These are phyloP conservation scores for Dolichotis patagonum DNA, from an alignment of 2,113 vertebrate species.

Conservation along the genomic window DNA sequence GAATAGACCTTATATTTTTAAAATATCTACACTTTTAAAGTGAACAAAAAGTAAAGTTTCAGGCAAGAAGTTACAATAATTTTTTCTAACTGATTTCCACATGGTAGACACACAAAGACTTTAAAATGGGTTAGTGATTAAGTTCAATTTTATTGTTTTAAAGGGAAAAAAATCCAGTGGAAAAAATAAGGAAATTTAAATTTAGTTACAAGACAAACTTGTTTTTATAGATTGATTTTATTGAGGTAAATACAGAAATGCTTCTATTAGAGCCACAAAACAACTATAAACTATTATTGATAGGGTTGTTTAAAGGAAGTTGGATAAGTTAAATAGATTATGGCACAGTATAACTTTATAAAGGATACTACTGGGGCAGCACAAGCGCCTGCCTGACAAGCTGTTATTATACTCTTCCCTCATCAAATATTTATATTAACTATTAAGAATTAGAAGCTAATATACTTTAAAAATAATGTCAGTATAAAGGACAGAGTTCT, in stretches of 20 bases:
- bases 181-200: constrained; percentile 62
- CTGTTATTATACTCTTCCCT: not conserved
- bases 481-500: constrained; percentile 23
- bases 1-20: constrained; percentile 28
- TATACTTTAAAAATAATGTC: constrained; percentile 12
- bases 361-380: not conserved
- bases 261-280: constrained; percentile 37
- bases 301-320: constrained; percentile 13
- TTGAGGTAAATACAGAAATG: constrained; percentile 37
- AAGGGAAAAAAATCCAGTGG: constrained; percentile 46
- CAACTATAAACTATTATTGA: constrained; percentile 26
- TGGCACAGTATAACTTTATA: not conserved
- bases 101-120: constrained; percentile 46
- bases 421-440: not conserved
- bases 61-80: constrained; percentile 46
- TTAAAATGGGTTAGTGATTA: constrained; percentile 45
- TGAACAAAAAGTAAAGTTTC: constrained; percentile 25
- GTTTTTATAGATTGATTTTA: constrained; percentile 41
- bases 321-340: constrained; percentile 32
- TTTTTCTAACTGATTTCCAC: constrained; percentile 54
- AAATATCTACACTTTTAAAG: constrained; percentile 27
- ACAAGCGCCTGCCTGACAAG: too few relatives aligned
- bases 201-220: not conserved
- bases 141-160: constrained; percentile 55
- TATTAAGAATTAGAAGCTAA: not conserved